Evolutionary conservation across 2,113 vertebrate genomes (phyloP), one percentile per base, ranked within the genome.

Genomic region (Clarias gariepinus): DNA sequence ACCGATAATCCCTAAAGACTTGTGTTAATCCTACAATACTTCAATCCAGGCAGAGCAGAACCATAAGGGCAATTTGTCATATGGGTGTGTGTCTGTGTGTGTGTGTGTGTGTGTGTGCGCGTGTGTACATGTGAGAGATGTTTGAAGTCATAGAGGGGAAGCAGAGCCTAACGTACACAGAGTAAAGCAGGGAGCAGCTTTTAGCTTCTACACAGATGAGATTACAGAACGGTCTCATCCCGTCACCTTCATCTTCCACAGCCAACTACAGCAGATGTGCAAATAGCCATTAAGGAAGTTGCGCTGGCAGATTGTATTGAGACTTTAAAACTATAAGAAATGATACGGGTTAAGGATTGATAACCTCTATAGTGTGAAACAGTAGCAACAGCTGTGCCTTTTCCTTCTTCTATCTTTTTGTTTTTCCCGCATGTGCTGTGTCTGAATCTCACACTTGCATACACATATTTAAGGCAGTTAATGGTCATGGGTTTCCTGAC

Each of bases 141-240:
- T 90, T 89, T 90, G 66, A 92, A 90, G 84, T 89, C 66, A 87
- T 83, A 90, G 83, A 66, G 61, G 85, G 88, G 88, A 90, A 90
- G 52, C 81, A 86, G 90, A 93, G 89, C 88, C 16, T 86, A 84
- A 92, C 85, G 25, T 11, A n/a, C 86, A 90, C 64, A 90, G 86
- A 83, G 58, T 23, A 5, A 30, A 69, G 61, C 36, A 11, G 30
- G 77, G 66, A 60, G 85, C 64, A 86, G 21, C 36, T 71, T 55
- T 66, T 28, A 47, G 57, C 47, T 60, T 63, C 74, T 76, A 87
- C 76, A 61, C 84, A 81, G 23, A 47, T 58, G 74, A 68, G 33
- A 91, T 91, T 88, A 87, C 52, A 84, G 53, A 41, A 76, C 61
- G 63, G 55, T 28, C 66, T 78, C 28, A 36, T 53, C 60, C 68